These are phyloP conservation scores for Archivesica marissinica DNA, from an alignment of 1,140 invertebrate species.

Conservation along the genomic window DNA sequence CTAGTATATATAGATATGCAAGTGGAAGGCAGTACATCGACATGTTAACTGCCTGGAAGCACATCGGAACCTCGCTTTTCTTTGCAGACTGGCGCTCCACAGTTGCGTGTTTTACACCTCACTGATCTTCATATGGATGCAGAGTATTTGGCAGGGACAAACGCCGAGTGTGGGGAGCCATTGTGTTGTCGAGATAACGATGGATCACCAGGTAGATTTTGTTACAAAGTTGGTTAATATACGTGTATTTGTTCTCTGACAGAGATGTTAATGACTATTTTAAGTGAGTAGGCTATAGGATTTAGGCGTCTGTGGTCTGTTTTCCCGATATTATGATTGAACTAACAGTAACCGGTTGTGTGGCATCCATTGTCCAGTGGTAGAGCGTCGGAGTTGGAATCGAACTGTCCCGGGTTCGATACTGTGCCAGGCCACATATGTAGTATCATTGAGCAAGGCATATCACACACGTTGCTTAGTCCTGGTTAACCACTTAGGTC, in stretches of 20 bases:
- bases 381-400: background rate
- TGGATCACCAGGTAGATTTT: constrained; percentile 74
- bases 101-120: constrained; percentile 88
- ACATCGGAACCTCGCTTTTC: too few species aligned
- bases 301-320: background rate
- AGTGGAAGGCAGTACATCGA: too few species aligned
- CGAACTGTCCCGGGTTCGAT: background rate
- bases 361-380: background rate
- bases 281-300: background rate
- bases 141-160: constrained; percentile 87
- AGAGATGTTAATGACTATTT: background rate
- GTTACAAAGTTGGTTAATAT: background rate
- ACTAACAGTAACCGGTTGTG: too few species aligned
- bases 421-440: too few species aligned
- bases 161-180: constrained; percentile 89
- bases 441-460: too few species aligned
- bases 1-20: too few species aligned
- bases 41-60: too few species aligned
- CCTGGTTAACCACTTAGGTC: too few species aligned
- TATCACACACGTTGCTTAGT: too few species aligned
- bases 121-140: constrained; percentile 93
- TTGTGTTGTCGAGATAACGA: constrained; percentile 91
- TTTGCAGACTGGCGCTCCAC: constrained; percentile 75
- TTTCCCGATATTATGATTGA: background rate
- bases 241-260: too few species aligned